These are phyloP conservation scores for Acanthaster planci DNA, from an alignment of 35 echinoderm and acorn worm genomes.

Conservation along the genomic window DNA sequence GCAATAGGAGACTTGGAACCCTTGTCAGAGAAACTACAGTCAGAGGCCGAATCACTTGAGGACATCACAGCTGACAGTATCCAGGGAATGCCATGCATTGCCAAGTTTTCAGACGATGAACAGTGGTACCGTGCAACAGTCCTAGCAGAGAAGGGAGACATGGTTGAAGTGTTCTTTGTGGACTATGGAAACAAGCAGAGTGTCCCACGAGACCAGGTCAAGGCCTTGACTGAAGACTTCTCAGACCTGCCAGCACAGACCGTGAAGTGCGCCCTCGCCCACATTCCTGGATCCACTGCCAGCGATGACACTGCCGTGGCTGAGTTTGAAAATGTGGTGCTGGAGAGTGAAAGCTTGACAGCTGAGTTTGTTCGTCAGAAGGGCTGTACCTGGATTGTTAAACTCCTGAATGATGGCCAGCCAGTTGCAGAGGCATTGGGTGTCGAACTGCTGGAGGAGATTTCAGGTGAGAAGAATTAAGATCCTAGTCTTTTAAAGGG, in stretches of 20 bases:
- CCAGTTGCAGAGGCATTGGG: constrained; percentile 8
- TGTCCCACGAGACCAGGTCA: constrained; percentile 50
- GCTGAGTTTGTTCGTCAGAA: constrained; percentile 41
- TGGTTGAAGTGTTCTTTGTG: constrained; percentile 57
- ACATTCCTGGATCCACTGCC: constrained; percentile 32
- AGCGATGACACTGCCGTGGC: constrained; percentile 40
- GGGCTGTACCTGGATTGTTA: constrained; percentile 4
- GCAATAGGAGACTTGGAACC: constrained; percentile 48
- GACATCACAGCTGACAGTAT: constrained; percentile 11
- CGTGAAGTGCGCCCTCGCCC: constrained; percentile 34
- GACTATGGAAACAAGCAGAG: constrained; percentile 83
- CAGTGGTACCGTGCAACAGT: constrained; percentile 80
- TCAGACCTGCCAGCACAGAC: constrained; percentile 37
- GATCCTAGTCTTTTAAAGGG: too few species aligned
- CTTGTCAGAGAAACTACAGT: constrained; percentile 17
- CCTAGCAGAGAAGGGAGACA: constrained; percentile 20
- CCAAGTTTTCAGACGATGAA: constrained; percentile 72
- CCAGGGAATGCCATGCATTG: constrained; percentile 68
- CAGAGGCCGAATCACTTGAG: constrained; percentile 12
- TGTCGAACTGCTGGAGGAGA: neutral
- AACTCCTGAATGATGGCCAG: constrained; percentile 59
- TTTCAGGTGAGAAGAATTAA: constrained; percentile 4
- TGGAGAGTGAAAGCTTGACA: constrained; percentile 33
- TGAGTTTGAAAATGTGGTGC: constrained; percentile 46
- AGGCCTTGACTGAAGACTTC: constrained; percentile 6